A percentile compares a stretch with the other conserved stretches of the same genome.
Conservation (phyloP, 2,888 invertebrate species). For the Rosalia funebris region DNA sequence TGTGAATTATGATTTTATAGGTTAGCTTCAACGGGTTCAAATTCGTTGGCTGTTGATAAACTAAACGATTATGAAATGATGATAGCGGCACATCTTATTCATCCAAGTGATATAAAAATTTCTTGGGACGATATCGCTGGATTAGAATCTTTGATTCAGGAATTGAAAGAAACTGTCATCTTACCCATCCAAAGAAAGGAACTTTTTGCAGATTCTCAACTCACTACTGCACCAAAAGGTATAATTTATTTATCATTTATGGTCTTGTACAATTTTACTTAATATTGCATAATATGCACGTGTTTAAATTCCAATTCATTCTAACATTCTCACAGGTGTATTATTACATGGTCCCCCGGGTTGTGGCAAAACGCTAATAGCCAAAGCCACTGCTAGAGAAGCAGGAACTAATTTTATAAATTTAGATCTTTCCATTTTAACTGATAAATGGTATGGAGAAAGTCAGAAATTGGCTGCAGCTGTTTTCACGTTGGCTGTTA, state of each 20-base stretch:
- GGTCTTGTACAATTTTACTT: not conserved
- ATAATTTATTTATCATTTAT: too few relatives aligned
- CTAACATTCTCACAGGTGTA: conserved; percentile 69
- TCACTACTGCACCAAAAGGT: conserved; percentile 93
- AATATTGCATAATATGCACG: not conserved
- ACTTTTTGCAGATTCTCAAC: conserved; percentile 81
- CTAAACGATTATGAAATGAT: conserved; percentile 94
- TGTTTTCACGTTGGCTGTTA: conserved; percentile 93
- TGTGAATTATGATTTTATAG: conserved; percentile 40
- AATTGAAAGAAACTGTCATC: conserved; percentile 93
- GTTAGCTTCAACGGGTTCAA: conserved; percentile 69
- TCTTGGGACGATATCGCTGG: conserved; percentile 95
- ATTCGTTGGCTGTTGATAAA: conserved; percentile 69
- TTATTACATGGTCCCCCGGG: conserved; percentile 95
- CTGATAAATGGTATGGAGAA: conserved; percentile 99
- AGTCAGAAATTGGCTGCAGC: conserved; percentile 97
- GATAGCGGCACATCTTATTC: conserved; percentile 93
- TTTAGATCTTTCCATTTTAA: conserved; percentile 89
- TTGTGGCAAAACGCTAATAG: conserved; percentile 96
- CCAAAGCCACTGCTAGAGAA: conserved; percentile 95
- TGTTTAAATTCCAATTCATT: too few relatives aligned
- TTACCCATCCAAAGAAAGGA: conserved; percentile 89
- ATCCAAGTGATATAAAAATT: conserved; percentile 84
- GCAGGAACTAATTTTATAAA: conserved; percentile 95
- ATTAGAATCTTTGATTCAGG: conserved; percentile 85